A percentile compares a stretch with the other conserved stretches of the same genome.
Evolutionary conservation across 2,888 invertebrate species (phyloP).

Genomic region (Alcis repandata): DNA sequence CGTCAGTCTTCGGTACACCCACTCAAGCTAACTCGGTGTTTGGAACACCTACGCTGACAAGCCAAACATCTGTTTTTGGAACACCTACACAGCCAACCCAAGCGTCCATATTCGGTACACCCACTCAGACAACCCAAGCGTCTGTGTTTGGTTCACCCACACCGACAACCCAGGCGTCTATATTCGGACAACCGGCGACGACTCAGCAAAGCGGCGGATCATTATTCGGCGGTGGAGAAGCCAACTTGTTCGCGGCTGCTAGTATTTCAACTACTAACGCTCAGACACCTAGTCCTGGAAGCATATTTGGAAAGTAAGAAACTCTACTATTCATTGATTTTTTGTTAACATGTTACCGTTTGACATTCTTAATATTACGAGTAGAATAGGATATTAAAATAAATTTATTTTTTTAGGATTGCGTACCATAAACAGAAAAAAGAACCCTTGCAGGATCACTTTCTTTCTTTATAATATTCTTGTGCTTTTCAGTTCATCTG

Average conservation of each 20-base stretch:
- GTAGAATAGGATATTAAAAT: too few relatives aligned
- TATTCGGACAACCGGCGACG: constrained; percentile 62
- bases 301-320: constrained; percentile 76
- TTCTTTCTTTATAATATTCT: too few relatives aligned
- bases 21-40: constrained; percentile 47
- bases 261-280: constrained; percentile 79
- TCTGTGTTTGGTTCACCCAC: constrained; percentile 56
- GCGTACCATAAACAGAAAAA: too few relatives aligned
- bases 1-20: constrained; percentile 51
- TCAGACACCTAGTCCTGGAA: constrained; percentile 62
- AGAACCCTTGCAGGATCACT: too few relatives aligned
- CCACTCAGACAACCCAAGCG: constrained; percentile 45
- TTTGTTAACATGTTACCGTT: too few relatives aligned
- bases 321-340: neutral
- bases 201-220: constrained; percentile 64
- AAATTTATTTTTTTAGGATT: too few relatives aligned
- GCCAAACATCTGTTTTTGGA: constrained; percentile 53
- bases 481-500: constrained; percentile 56
- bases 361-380: too few relatives aligned
- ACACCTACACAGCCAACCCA: constrained; percentile 43
- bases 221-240: constrained; percentile 67
- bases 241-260: constrained; percentile 75
- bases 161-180: constrained; percentile 51
- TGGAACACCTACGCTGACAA: constrained; percentile 47
- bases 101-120: constrained; percentile 54